These are phyloP conservation scores for Callyntrura guangdongensis DNA, from an alignment of 2,888 invertebrate genomes.

Conservation along the genomic window DNA sequence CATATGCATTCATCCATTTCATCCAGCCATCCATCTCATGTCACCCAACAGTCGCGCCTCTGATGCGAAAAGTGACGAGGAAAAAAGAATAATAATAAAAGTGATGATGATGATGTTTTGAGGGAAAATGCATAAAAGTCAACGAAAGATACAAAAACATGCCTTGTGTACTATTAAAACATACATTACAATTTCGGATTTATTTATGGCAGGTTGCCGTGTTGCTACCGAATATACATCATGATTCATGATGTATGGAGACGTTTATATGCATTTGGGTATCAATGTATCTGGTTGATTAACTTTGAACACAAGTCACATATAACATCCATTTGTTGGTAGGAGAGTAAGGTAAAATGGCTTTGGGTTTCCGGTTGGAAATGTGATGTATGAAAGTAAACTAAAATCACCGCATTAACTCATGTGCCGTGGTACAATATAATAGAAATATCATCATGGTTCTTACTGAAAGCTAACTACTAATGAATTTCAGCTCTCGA, in stretches of 20 bases:
- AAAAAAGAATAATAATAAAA: constrained; percentile 33
- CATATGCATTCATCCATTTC: constrained; percentile 76
- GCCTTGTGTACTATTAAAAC: not conserved
- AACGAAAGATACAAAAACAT: constrained; percentile 26
- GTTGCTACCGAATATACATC: not conserved
- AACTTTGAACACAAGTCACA: constrained; percentile 1
- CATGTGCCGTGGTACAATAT: not conserved
- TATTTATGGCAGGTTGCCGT: constrained; percentile 36
- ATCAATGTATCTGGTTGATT: constrained; percentile 10
- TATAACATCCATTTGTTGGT: constrained; percentile 44
- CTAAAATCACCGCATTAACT: constrained; percentile 4
- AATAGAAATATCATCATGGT: not conserved
- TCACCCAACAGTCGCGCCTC: constrained; percentile 74
- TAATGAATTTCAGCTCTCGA: constrained; percentile 2
- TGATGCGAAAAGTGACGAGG: constrained; percentile 65
- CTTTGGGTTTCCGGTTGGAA: constrained; percentile 72
- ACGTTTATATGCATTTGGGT: not conserved
- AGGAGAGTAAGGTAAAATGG: constrained; percentile 62
- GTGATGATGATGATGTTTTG: constrained; percentile 32
- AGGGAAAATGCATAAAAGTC: constrained; percentile 55
- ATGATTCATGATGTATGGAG: no score
- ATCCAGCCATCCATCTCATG: constrained; percentile 79
- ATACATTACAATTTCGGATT: not conserved
- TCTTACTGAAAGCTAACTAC: not conserved
- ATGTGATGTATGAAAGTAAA: constrained; percentile 44